Evolutionary conservation across 2,797 vertebrate genomes (phyloP), one percentile per base, ranked within the genome.

Genomic region (Ptychadena robeensis): DNA sequence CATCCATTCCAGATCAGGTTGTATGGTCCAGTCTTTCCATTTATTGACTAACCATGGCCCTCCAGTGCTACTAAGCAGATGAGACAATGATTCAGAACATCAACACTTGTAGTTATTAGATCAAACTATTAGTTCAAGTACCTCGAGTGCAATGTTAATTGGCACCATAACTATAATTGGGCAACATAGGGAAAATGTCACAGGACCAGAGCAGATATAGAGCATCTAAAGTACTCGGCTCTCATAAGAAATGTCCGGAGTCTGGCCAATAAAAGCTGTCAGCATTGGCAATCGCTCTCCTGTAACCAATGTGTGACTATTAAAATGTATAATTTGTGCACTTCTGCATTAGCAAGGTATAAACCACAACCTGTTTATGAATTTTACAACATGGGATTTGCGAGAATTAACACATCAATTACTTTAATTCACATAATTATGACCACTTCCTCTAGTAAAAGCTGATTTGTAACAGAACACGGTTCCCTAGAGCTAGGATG

Each of bases 381-480:
- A 65, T 68, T 79, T 80, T 68, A 79, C 76, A 74, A 34, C 73
- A 53, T 30, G 12, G 32, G 70, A 68, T 79, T 77, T 79, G 63
- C 7, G 48, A 53, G 76, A 73, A 82, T 77, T 63, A 82, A 40
- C 48, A 73, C 44, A 32, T 66, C 71, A 77, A 61, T 77, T 75
- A 73, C 70, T 68, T 83, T 68, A 73, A 73, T 79, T 48, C 65
- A 80, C 38, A 80, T 75, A 61, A 80, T 84, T 80, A 84, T 75
- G 53, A 69, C 64, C 37, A 75, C 25, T 68, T 73, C 61, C 38
- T 73, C 76, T 79, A 44, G 37, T 80, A 80, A 84, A 78, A 80
- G 34, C 34, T 79, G 63, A 80, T 84, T 69, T 84, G 69, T 61
- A 84, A 66, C 69, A 30, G n/a, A 64, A 80, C 18, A 53, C 44